Base-by-base conservation (phyloP, 2,113 vertebrate species). In the Tichodroma muraria region DNA sequence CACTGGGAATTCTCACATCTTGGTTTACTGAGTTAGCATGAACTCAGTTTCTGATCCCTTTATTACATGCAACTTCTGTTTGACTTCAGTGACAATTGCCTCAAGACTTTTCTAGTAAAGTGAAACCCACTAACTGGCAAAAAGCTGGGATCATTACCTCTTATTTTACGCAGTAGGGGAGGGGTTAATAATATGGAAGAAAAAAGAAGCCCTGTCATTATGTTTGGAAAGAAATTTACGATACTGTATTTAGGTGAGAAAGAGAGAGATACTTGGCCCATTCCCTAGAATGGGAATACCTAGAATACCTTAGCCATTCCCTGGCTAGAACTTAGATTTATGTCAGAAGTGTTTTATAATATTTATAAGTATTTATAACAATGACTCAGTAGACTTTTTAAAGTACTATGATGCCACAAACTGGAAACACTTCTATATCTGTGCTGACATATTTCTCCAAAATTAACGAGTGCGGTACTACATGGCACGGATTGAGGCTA, bases 331-430 rank as follows among this genome's bases (percentile, higher is more conserved):
- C 56, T 78, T 78, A 59, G 59, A 80, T 78, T 80, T 88, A 59
- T 73, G 83, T 56, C 88, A 93, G 49, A 90, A 90, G 31, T 37
- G 23, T 35, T 88, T 83, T 71, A 78, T 47, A 68, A 65, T 42
- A 53, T 64, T 64, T 78, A 11, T 30, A 45, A 54, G 82, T 89
- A 94, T 93, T 93, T 95, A 79, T 92, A 91, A 66, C 45, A 80
- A 80, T 85, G 93, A 94, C 75, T 87, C 85, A 93, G 69, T 77
- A 87, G 49, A 89, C 0, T 45, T 89, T 93, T 71, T 60, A 15
- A 90, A 79, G 72, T 60, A 56, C 52, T 40, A 15, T 53, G 88
- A 75, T 75, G 68, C 60, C 69, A 84, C 69, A 84, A 85, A 90
- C 52, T 78, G 82, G 87, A 93, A 91, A 86, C 69, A 54, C 53